These are phyloP conservation scores for Onychomys arenicola DNA, from an alignment of 2,797 vertebrate genomes.

Conservation along the genomic window DNA sequence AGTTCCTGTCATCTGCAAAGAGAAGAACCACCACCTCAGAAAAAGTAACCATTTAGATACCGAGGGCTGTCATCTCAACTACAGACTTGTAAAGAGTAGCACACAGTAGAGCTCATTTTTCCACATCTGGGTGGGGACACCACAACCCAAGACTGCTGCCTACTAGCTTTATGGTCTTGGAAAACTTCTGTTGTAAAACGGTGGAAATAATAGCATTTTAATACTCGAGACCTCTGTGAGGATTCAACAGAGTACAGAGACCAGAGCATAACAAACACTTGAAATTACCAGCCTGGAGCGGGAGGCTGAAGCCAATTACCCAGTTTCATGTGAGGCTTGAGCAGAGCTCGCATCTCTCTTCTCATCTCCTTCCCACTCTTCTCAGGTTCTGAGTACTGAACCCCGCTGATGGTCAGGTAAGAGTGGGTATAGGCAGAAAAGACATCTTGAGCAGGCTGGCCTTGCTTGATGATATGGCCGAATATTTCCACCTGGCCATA, in stretches of 20 bases:
- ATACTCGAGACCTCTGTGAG: not conserved
- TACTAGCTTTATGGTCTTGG: not conserved
- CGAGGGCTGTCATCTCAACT: not conserved
- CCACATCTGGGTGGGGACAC: not conserved
- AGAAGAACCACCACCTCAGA: not conserved
- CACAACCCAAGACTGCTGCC: not conserved
- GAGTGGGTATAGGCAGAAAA: slow-evolving; percentile 93
- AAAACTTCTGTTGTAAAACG: slow-evolving; percentile 1
- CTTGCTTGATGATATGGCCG: slow-evolving; percentile 92
- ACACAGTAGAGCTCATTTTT: not conserved
- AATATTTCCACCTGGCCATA: slow-evolving; percentile 94
- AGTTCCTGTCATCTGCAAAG: slow-evolving; percentile 88
- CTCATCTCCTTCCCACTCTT: slow-evolving; percentile 86
- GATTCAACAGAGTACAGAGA: not conserved
- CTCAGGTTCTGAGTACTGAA: slow-evolving; percentile 81
- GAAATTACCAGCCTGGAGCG: accelerated
- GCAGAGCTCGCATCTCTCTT: slow-evolving; percentile 86
- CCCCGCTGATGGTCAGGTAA: slow-evolving; percentile 89
- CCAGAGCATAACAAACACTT: not conserved
- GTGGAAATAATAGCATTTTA: not conserved
- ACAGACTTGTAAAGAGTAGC: not conserved
- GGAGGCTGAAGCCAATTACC: slow-evolving; percentile 84
- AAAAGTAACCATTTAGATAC: not conserved
- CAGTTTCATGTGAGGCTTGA: slow-evolving; percentile 88
- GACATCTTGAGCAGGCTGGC: slow-evolving; percentile 92